These are phyloP conservation scores for Acronicta alni DNA, from an alignment of 2,888 invertebrate genomes.

Conservation along the genomic window DNA sequence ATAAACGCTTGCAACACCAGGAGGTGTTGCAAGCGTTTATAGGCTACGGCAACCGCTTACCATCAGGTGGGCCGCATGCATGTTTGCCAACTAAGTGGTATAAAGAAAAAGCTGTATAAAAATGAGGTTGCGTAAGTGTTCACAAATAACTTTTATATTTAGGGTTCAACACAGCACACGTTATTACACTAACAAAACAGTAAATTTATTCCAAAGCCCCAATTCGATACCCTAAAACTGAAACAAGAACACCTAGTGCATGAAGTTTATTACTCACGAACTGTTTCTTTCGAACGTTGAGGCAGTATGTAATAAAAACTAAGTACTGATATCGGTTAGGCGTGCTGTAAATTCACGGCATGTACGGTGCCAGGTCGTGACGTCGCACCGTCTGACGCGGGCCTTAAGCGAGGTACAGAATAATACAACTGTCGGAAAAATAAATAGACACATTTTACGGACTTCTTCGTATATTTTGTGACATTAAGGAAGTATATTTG, in stretches of 20 bases:
- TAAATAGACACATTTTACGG: constrained; percentile 8
- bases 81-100: too few relatives aligned
- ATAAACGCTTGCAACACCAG: too few relatives aligned
- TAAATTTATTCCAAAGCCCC: constrained; percentile 26
- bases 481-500: constrained; percentile 6
- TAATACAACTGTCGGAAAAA: not conserved
- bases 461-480: constrained; percentile 6
- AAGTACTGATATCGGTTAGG: constrained; percentile 18
- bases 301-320: constrained; percentile 43
- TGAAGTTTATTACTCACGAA: constrained; percentile 49
- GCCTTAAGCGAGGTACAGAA: constrained; percentile 13
- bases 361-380: constrained; percentile 46
- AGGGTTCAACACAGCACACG: constrained; percentile 19
- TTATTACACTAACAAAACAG: constrained; percentile 32
- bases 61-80: too few relatives aligned
- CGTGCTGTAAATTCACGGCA: constrained; percentile 26
- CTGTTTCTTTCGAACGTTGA: constrained; percentile 27
- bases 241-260: constrained; percentile 25
- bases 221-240: constrained; percentile 8
- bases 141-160: constrained; percentile 24
- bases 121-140: constrained; percentile 4
- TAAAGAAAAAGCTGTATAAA: too few relatives aligned
- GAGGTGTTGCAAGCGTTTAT: too few relatives aligned
- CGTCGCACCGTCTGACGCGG: constrained; percentile 26
- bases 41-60: too few relatives aligned